A percentile compares a stretch with the other conserved stretches of the same genome.
phyloP scores from a whole-genome alignment of 1,140 invertebrate genomes.

The Chymomyza costata region DNA sequence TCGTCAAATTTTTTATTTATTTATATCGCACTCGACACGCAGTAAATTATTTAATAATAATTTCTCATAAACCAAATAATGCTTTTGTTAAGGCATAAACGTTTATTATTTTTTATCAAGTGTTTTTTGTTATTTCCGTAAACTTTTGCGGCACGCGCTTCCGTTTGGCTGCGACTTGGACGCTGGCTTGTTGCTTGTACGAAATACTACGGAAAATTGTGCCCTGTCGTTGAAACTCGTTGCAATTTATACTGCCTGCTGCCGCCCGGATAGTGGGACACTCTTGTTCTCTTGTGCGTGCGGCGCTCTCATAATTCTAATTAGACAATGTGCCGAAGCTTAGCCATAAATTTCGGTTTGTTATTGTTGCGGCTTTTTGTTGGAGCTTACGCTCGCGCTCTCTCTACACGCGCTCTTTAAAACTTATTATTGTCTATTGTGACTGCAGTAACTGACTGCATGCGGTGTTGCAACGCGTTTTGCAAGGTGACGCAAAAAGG shows the following conservation, averaged over 20 bases:
- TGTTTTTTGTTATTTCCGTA: constrained; percentile 54
- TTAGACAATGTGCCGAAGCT: constrained; percentile 18
- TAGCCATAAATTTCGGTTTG: constrained; percentile 49
- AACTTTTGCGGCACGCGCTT: constrained; percentile 69
- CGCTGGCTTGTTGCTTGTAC: constrained; percentile 45
- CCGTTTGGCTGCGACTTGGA: constrained; percentile 25
- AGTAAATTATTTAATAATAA: constrained; percentile 22
- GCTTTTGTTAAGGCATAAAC: too few relatives aligned
- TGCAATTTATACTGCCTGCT: constrained; percentile 47
- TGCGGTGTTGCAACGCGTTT: too few relatives aligned
- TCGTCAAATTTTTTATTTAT: constrained; percentile 2
- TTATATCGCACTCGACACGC: constrained; percentile 7
- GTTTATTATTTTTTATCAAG: neutral
- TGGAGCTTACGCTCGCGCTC: constrained; percentile 17
- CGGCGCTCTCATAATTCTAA: constrained; percentile 52
- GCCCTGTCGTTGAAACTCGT: constrained; percentile 32
- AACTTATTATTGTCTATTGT: neutral
- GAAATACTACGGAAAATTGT: constrained; percentile 48
- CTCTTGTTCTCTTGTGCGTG: too few relatives aligned
- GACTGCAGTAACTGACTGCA: neutral
- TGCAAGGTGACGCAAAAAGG: too few relatives aligned
- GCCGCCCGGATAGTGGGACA: too few relatives aligned
- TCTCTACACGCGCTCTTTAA: too few relatives aligned
- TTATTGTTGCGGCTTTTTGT: constrained; percentile 37
- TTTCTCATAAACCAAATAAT: neutral